Conservation (phyloP, 2,888 invertebrate genomes). For the Tuberolachnus salignus region DNA sequence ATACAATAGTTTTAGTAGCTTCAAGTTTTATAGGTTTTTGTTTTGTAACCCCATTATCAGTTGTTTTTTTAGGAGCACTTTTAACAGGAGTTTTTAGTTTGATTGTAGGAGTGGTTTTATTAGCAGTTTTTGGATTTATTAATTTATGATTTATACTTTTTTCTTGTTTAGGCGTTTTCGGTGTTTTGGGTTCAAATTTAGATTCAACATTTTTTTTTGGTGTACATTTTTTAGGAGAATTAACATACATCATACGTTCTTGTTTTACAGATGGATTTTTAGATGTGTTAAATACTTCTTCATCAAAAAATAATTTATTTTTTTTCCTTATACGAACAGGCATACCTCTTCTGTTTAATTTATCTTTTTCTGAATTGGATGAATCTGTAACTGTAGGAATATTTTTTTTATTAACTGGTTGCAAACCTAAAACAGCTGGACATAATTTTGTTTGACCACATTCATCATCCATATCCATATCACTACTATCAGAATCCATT, state of each 20-base stretch:
- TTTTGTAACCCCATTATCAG: constrained; percentile 47
- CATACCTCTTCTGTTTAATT: constrained; percentile 59
- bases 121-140: constrained; percentile 46
- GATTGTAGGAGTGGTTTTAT: constrained; percentile 46
- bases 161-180: constrained; percentile 57
- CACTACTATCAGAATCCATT: constrained; percentile 55
- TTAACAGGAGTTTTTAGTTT: constrained; percentile 46
- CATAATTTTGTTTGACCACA: constrained; percentile 30
- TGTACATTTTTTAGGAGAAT: constrained; percentile 50
- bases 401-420: constrained; percentile 48
- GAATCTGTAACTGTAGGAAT: constrained; percentile 35
- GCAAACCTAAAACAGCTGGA: constrained; percentile 47
- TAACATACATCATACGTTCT: constrained; percentile 56
- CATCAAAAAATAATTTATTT: constrained; percentile 87
- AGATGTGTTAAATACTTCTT: constrained; percentile 72
- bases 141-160: constrained; percentile 39
- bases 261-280: constrained; percentile 55
- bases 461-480: constrained; percentile 51
- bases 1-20: constrained; percentile 41
- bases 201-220: constrained; percentile 47
- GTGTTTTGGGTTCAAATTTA: constrained; percentile 56
- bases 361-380: constrained; percentile 38
- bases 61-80: constrained; percentile 37
- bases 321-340: constrained; percentile 88
- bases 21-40: constrained; percentile 33